phyloP scores from a whole-genome alignment of 2,113 vertebrate species.

The Orycteropus afer region DNA sequence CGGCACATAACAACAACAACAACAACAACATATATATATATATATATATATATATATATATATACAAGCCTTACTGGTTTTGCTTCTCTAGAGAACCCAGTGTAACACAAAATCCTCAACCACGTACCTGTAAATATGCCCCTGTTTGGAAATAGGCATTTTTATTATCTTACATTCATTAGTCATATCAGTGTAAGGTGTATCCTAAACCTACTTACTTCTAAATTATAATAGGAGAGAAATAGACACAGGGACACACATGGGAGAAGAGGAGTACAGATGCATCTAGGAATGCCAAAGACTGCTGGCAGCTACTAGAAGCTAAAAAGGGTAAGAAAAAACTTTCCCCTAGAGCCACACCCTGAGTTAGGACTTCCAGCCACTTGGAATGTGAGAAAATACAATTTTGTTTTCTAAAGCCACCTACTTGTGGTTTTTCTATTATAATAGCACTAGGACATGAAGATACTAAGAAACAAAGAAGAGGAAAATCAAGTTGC shows the following conservation, averaged over 20 bases:
- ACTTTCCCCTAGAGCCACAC: not conserved
- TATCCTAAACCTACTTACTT: not conserved
- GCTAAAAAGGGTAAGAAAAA: not conserved
- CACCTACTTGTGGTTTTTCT: not conserved
- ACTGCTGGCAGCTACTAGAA: not conserved
- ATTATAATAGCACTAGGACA: not conserved
- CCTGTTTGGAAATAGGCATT: not conserved
- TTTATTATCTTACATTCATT: not conserved
- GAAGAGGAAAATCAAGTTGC: slow-evolving; percentile 10
- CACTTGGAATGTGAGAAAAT: not conserved
- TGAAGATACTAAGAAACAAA: not conserved
- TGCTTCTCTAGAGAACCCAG: no score
- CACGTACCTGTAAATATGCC: not conserved
- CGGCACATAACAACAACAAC: no score
- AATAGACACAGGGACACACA: not conserved
- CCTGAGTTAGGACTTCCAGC: not conserved
- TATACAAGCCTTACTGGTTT: no score
- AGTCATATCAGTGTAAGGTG: no score
- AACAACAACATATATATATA: no score
- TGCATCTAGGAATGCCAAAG: not conserved
- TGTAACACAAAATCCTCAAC: no score
- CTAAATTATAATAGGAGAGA: not conserved
- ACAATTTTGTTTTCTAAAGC: not conserved
- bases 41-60: no score
- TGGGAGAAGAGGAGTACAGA: not conserved